phyloP scores from a whole-genome alignment of 2,888 invertebrate species.

The Miltochrista miniata region DNA sequence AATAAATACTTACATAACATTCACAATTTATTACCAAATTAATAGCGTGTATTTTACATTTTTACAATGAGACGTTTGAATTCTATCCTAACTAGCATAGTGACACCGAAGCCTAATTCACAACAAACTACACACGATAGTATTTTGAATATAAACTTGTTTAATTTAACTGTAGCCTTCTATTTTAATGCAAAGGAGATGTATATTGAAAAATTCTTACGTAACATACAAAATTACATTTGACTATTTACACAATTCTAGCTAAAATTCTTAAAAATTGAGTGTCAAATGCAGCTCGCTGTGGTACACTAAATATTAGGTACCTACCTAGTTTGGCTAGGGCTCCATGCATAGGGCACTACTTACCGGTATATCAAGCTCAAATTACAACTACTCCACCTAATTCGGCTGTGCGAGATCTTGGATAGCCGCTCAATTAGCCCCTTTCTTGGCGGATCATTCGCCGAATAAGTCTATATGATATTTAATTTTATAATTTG shows the following conservation, averaged over 20 bases:
- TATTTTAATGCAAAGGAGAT: slow-evolving; percentile 79
- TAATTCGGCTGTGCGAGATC: slow-evolving; percentile 33
- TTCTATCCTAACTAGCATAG: slow-evolving; percentile 75
- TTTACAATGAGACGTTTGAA: slow-evolving; percentile 79
- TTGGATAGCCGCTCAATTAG: slow-evolving; percentile 18
- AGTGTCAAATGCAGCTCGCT: slow-evolving; percentile 58
- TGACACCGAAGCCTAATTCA: slow-evolving; percentile 78
- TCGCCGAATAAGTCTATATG: slow-evolving; percentile 54
- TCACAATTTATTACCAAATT: slow-evolving; percentile 70
- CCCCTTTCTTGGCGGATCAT: slow-evolving; percentile 36
- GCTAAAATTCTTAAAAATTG: slow-evolving; percentile 65
- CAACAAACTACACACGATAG: slow-evolving; percentile 80
- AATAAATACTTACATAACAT: slow-evolving; percentile 77
- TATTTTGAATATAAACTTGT: slow-evolving; percentile 70
- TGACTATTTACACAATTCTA: slow-evolving; percentile 79
- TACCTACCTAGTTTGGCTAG: slow-evolving; percentile 73
- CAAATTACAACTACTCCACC: slow-evolving; percentile 55
- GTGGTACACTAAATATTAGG: slow-evolving; percentile 68
- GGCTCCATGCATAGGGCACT: slow-evolving; percentile 71
- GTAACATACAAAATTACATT: slow-evolving; percentile 81
- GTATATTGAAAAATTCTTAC: slow-evolving; percentile 74
- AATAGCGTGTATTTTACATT: slow-evolving; percentile 82
- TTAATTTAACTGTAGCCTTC: slow-evolving; percentile 72
- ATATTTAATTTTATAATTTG: slow-evolving; percentile 52
- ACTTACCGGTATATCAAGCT: slow-evolving; percentile 66